Evolutionary conservation across 2,888 invertebrate genomes (phyloP), one percentile per base, ranked within the genome.

Genomic region (Agrotis clavis): DNA sequence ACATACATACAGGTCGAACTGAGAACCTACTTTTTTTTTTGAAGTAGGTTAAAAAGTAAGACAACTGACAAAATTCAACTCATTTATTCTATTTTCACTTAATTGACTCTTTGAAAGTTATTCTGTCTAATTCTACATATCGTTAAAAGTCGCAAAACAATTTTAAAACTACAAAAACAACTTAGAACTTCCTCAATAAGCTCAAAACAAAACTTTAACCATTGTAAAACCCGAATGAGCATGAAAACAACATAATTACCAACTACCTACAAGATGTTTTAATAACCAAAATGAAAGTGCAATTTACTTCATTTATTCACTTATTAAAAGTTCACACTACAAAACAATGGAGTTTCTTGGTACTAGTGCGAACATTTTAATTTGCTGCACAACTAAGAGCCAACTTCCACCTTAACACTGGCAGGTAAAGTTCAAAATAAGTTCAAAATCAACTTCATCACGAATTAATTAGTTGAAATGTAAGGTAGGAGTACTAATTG

Each of bases 271-370:
- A 59, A 74, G 61, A 66, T 64, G 45, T 72, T 82, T 67, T 64
- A 19, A 47, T 62, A 73, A 63, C 60, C 48, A 72, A 74, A 69
- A 68, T 64, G 51, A 64, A 61, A 65, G 18, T 71, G 63, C 63
- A 82, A 69, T 82, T 56, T 67, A 72, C 57, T 60, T 77, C 59
- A 60, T n/a, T 75, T 59, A 76, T 21, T 45, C 57, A 57, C 63
- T 77, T 78, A 82, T 82, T 70, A 70, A 80, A 80, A 41, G 59
- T 78, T 63, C 74, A 79, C 69, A 78, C 70, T 57, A 82, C 4
- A n/a, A 68, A 71, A 82, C 74, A 82, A 82, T 61, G 63, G 25
- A 13, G 63, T 50, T 66, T 70, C 59, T 63, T 25, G 61, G 9
- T 25, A 48, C 30, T 69, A 81, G 83, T 67, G 73, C 50, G 79